Evolutionary conservation across 2,888 invertebrate species (phyloP), one percentile per base, ranked within the genome.

Genomic region (Ommatoiulus sabulosus): DNA sequence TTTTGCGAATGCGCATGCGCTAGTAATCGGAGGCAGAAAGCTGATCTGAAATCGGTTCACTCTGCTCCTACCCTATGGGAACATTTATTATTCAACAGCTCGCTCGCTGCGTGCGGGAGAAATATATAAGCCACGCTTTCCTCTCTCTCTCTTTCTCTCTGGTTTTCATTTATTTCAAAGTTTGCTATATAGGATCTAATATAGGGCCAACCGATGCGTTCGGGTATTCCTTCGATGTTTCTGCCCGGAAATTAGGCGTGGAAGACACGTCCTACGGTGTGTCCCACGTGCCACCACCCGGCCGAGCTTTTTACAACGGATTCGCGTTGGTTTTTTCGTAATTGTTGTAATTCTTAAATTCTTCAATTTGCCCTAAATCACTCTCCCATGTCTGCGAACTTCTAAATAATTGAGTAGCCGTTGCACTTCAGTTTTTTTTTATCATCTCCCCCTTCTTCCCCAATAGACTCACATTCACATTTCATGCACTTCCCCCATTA

Each of bases 301-400:
- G 10, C 43, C 6, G 10, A 12, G 84, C 35, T 2, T 43, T 84
- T 44, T 84, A 44, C 84, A 24, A 15, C 6, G 44, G 15, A 17
- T 12, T 0, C 43, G 46, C 85, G n/a, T 12, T n/a, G 44, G n/a
- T 44, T 85, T 35, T 44, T 85, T 46, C 44, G 85, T 85, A 85
- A 85, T 85, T 85, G 85, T 46, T 85, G 85, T 85, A 85, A 85
- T 85, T 46, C 85, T 46, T 85, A 85, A 85, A 85, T 85, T 85
- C 85, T 86, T 48, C 86, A 86, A 86, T 86, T 86, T 86, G 85
- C 85, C 85, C 85, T 85, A 85, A 85, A 85, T 85, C 85, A 85
- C 85, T 85, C 85, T 85, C 85, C 85, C 85, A 46, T 85, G 85
- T 46, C 46, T 46, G 85, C 46, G 17, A 44, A 85, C 85, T 46